A percentile compares a stretch with the other conserved stretches of the same genome.
These are phyloP conservation scores for Echeneis naucrates DNA, from an alignment of 2,797 vertebrate genomes.

Conservation along the genomic window DNA sequence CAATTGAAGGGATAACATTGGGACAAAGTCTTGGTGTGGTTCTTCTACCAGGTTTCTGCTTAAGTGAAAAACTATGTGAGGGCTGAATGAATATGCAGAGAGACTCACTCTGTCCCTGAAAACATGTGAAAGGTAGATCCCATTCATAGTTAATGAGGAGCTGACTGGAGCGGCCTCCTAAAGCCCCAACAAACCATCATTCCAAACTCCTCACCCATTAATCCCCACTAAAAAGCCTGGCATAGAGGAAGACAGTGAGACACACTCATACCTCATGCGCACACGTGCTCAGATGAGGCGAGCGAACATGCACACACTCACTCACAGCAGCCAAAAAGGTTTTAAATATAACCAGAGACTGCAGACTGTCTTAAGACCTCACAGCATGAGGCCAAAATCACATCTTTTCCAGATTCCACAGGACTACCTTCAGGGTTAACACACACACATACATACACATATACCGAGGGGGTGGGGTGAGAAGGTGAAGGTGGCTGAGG, in stretches of 20 bases:
- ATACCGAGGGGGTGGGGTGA: not conserved
- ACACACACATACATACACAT: not conserved
- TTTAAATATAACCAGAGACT: constrained; percentile 29
- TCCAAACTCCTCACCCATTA: constrained; percentile 30
- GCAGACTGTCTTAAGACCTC: constrained; percentile 8
- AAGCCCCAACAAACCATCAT: constrained; percentile 45
- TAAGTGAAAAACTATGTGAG: constrained; percentile 2
- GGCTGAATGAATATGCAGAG: constrained; percentile 8
- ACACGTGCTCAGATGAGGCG: not conserved
- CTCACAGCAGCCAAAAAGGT: not conserved
- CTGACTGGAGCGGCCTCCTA: constrained; percentile 26
- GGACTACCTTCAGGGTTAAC: not conserved
- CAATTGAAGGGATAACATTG: not conserved
- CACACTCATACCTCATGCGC: not conserved
- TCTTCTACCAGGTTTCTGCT: not conserved
- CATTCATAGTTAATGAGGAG: constrained; percentile 62
- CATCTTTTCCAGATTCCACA: constrained; percentile 18
- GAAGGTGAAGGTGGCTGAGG: constrained; percentile 4
- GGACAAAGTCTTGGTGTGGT: not conserved
- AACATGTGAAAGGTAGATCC: constrained; percentile 40
- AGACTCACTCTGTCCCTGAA: not conserved
- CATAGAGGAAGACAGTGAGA: not conserved
- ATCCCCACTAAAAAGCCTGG: constrained; percentile 21
- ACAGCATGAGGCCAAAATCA: constrained; percentile 19
- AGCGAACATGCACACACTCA: not conserved